phyloP scores from a whole-genome alignment of 2,797 vertebrate species.

The Karalla daura region DNA sequence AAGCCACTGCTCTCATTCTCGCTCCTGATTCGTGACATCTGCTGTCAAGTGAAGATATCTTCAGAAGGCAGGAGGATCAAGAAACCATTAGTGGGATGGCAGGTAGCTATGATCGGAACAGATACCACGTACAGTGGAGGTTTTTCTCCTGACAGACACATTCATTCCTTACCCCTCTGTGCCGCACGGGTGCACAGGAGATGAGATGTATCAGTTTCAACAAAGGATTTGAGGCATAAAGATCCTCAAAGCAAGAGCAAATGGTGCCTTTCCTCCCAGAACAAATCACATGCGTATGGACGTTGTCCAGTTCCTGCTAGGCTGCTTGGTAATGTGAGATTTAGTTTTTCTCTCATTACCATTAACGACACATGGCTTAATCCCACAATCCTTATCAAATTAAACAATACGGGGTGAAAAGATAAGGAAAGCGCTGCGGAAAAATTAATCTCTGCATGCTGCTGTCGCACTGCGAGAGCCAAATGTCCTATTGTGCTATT shows the following conservation, averaged over 20 bases:
- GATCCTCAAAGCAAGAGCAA: background rate
- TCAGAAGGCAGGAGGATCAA: background rate
- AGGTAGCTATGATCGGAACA: constrained; percentile 1
- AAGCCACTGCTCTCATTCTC: background rate
- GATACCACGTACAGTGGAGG: background rate
- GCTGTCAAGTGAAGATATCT: constrained; percentile 17
- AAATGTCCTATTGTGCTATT: background rate
- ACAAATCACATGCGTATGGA: background rate
- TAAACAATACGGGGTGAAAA: background rate
- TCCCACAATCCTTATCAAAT: constrained; percentile 1
- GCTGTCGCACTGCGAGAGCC: background rate
- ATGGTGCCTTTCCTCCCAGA: constrained; percentile 12
- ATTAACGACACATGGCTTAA: background rate
- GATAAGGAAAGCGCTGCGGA: background rate
- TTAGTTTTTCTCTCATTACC: background rate
- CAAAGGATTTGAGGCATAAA: background rate
- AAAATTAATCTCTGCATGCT: background rate
- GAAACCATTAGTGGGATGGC: constrained; percentile 11
- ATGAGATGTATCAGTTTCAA: background rate
- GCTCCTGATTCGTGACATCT: background rate
- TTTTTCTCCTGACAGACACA: background rate
- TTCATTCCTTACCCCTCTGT: background rate
- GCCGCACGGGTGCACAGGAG: background rate
- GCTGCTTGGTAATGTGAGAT: background rate
- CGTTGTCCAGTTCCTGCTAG: background rate